Evolutionary conservation across 2,888 invertebrate genomes (phyloP), one percentile per base, ranked within the genome.

Genomic region (Drosophila ochracea): DNA sequence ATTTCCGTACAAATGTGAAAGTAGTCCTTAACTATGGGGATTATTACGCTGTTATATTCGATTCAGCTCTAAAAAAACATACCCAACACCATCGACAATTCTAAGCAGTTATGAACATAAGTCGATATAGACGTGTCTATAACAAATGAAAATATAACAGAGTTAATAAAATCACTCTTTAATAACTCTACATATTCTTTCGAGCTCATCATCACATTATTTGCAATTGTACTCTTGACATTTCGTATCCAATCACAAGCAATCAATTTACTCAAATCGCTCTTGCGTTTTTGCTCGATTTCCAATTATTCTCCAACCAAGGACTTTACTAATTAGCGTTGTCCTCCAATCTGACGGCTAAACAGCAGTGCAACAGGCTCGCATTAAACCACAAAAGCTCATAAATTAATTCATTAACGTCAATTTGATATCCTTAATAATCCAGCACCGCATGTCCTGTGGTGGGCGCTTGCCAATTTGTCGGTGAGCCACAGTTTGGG

Each of bases 321-420:
- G 30, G 31, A 37, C 47, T 37, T 33, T 10, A 10, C 21, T 72
- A 81, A 84, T 89, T 89, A 78, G 67, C 43, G 31, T 49, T 31
- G 63, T 30, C 65, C 54, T 49, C 39, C 79, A 61, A 67, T 43
- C 52, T 25, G 11, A 9, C 30, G n/a, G 35, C 47, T 21, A 21
- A 52, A 49, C 39, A 63, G 55, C 37, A 61, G 67, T 76, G 61
- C 80, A 71, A 73, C 80, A 70, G 83, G 77, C 77, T 60, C 31
- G 41, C 21, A 47, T 33, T 60, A 47, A 78, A 53, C 84, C 84
- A 67, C 87, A 79, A 73, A 72, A 86, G 82, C 90, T 90, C 88
- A 80, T 90, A 90, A 85, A 85, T 85, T 82, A 90, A 88, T 90
- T 88, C 90, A 85, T 85, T 85, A 90, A 80, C 85, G 88, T 90